Percentiles rank a stretch among this genome's conserved stretches.
Conservation (phyloP, 1,140 invertebrate species). For the Sitodiplosis mosellana region DNA sequence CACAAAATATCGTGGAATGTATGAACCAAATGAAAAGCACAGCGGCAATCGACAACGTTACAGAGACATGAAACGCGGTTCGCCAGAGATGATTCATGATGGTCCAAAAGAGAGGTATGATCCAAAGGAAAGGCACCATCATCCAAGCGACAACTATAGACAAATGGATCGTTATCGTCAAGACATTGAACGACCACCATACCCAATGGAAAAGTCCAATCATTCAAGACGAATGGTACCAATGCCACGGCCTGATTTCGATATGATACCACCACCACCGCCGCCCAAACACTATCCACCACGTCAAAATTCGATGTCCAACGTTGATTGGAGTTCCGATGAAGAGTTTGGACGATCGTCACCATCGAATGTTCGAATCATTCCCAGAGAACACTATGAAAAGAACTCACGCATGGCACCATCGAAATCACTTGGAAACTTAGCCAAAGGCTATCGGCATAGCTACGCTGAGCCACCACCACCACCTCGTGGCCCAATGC, state of each 20-base stretch:
- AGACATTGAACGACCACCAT: conserved; percentile 33
- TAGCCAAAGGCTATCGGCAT: conserved; percentile 29
- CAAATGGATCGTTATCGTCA: conserved; percentile 43
- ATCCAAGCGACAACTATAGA: conserved; percentile 66
- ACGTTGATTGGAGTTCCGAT: conserved; percentile 1
- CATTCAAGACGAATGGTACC: neutral
- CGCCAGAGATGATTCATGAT: conserved; percentile 10
- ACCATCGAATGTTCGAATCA: conserved; percentile 1
- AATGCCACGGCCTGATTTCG: conserved; percentile 5
- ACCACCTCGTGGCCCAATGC: conserved; percentile 10
- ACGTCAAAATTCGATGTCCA: neutral
- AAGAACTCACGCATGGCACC: neutral
- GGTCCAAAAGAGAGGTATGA: conserved; percentile 59
- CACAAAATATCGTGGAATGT: conserved; percentile 7
- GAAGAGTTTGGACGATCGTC: neutral
- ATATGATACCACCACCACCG: neutral
- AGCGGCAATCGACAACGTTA: neutral
- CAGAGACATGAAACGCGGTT: neutral
- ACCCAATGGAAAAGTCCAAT: conserved; percentile 11
- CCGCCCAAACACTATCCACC: neutral
- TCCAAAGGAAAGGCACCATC: conserved; percentile 57
- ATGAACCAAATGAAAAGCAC: neutral
- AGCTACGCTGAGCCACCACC: conserved; percentile 30
- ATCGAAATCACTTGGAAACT: conserved; percentile 13
- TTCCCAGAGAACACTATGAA: neutral